Percentiles rank a stretch among this genome's conserved stretches.
phyloP scores from a whole-genome alignment of 2,113 vertebrate species.

The Holacanthus passer region DNA sequence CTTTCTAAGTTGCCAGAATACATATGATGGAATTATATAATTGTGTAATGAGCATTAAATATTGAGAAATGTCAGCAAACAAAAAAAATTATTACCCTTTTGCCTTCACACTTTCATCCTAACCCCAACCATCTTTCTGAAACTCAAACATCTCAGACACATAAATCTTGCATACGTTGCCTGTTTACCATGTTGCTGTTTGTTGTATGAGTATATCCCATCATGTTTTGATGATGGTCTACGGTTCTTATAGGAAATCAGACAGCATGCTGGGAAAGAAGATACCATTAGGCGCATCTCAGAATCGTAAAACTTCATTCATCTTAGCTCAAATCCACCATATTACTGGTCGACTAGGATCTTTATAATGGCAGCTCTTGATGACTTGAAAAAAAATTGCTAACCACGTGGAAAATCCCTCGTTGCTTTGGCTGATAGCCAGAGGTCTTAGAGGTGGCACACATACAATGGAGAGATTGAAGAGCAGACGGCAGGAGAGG shows the following conservation, averaged over 20 bases:
- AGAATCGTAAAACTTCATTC: constrained; percentile 69
- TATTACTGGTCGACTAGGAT: constrained; percentile 64
- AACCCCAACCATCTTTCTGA: neutral
- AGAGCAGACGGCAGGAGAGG: constrained; percentile 54
- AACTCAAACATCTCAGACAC: neutral
- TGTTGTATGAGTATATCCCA: neutral
- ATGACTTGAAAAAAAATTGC: constrained; percentile 78
- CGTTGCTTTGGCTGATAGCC: constrained; percentile 54
- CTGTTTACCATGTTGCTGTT: neutral
- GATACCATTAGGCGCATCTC: constrained; percentile 67
- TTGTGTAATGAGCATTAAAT: neutral
- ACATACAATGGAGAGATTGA: constrained; percentile 65
- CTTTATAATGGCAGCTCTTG: constrained; percentile 71
- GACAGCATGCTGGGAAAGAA: constrained; percentile 57
- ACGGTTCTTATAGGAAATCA: constrained; percentile 44
- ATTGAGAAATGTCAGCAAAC: neutral
- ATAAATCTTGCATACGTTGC: neutral
- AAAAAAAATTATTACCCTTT: neutral
- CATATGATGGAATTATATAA: neutral
- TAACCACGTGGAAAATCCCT: constrained; percentile 69
- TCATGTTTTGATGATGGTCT: constrained; percentile 40
- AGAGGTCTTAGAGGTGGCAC: constrained; percentile 65
- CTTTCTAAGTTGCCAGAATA: neutral
- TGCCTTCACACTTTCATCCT: neutral
- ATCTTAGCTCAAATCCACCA: constrained; percentile 76